Evolutionary conservation across 2,888 invertebrate species (phyloP).

Genomic region (Phyllotreta striolata): DNA sequence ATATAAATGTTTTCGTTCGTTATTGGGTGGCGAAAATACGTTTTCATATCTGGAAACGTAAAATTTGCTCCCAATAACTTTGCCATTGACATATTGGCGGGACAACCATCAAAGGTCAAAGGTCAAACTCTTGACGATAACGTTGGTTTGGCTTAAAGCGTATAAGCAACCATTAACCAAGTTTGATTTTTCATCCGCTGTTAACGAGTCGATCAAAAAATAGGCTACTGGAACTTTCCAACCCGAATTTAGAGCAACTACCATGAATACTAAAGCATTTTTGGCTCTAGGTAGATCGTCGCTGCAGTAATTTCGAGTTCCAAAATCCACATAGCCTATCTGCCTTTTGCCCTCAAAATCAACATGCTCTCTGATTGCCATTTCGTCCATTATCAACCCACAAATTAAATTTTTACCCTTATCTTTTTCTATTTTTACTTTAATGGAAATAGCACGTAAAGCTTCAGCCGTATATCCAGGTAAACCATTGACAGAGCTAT

Average conservation of each 20-base stretch:
- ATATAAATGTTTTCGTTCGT: conserved; percentile 29
- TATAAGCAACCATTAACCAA: conserved; percentile 22
- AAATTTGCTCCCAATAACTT: conserved; percentile 22
- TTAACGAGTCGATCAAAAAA: conserved; percentile 25
- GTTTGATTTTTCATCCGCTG: conserved; percentile 25
- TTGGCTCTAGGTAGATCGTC: neutral
- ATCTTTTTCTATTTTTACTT: too few relatives aligned
- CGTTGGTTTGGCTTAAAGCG: conserved; percentile 11
- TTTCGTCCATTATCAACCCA: too few relatives aligned
- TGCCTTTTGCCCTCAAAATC: too few relatives aligned
- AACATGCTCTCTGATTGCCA: too few relatives aligned
- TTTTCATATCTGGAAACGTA: neutral
- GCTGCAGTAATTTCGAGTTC: neutral
- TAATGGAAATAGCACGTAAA: too few relatives aligned
- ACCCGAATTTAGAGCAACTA: neutral
- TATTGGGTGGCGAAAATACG: neutral
- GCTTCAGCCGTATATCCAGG: too few relatives aligned
- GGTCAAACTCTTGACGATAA: conserved; percentile 25
- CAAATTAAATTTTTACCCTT: too few relatives aligned
- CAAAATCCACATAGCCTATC: neutral
- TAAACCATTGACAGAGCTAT: too few relatives aligned
- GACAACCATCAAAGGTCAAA: conserved; percentile 33
- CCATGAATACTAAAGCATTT: neutral
- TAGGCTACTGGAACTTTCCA: conserved; percentile 20
- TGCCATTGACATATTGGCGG: conserved; percentile 29